Conservation (phyloP, 1,140 invertebrate species). For the Lepidostoma basale region DNA sequence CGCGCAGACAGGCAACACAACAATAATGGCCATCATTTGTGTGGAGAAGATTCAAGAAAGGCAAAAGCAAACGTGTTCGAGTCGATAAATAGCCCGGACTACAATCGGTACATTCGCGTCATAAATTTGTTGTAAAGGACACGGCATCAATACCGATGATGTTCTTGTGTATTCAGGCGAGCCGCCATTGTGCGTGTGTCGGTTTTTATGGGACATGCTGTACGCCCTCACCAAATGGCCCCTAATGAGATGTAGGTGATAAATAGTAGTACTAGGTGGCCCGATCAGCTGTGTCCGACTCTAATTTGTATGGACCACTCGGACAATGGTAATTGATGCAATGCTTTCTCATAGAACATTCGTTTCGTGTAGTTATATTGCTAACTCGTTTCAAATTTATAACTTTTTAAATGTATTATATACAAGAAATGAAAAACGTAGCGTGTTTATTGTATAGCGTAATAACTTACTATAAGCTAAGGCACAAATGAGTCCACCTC, state of each 20-base stretch:
- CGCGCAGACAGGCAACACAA: background rate
- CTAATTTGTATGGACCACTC: too few relatives aligned
- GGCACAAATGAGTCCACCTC: too few relatives aligned
- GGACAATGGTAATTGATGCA: too few relatives aligned
- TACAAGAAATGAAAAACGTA: too few relatives aligned
- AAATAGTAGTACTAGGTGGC: constrained; percentile 29
- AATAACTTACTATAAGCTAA: too few relatives aligned
- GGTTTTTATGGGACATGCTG: constrained; percentile 40
- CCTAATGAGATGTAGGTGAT: constrained; percentile 41
- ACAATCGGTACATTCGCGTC: constrained; percentile 38
- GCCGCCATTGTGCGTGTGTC: constrained; percentile 23
- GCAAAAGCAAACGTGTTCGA: constrained; percentile 30
- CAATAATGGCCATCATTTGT: constrained; percentile 18
- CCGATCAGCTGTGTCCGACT: background rate
- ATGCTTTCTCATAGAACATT: too few relatives aligned
- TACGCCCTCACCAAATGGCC: constrained; percentile 44
- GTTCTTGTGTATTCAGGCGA: constrained; percentile 29
- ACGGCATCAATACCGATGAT: constrained; percentile 32
- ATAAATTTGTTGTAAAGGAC: constrained; percentile 41
- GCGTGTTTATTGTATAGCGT: too few relatives aligned
- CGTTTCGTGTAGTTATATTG: too few relatives aligned
- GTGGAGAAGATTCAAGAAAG: constrained; percentile 22
- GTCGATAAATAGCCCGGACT: constrained; percentile 17
- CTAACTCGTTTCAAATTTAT: too few relatives aligned
- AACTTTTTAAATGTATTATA: too few relatives aligned